Base-by-base conservation (phyloP, 2,113 vertebrate genomes). In the Psilopsiagon aurifrons region DNA sequence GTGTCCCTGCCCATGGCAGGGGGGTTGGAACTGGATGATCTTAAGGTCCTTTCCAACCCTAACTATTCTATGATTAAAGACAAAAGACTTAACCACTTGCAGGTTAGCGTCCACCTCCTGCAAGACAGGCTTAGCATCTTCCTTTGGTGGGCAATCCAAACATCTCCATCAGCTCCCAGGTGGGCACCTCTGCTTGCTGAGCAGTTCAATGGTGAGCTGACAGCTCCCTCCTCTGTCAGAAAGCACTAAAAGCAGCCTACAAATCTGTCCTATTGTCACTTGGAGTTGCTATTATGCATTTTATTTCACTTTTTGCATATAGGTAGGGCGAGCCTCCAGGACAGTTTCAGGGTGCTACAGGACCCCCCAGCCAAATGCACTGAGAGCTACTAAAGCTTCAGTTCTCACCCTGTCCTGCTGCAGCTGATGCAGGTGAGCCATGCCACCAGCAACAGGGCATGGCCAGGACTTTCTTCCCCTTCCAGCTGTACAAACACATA, bases 151-250 rank as follows among this genome's bases (percentile, higher is more conserved):
- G 67, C 57, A 44, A 60, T 27, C 7, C 27, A 13, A 67, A 13
- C 15, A 66, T 60, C 37, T 49, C 8, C 52, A 39, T 13, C 55
- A 43, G 71, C 35, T 75, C 43, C 20, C 47, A 47, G 35, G 46
- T 10, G 43, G 83, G 54, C 47, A 74, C 4, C 37, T 15, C 73
- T 37, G 77, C 60, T 57, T 16, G 55, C 44, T 25, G 44, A 77
- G 70, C 44, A 7, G 17, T n/a, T 92, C 85, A 67, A 8, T 7
- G 55, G 31, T 68, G 77, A 92, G 80, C 88, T 75, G 73, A 94
- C 66, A 94, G 96, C 96, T 92, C 94, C 95, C 91, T 88, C 96
- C 88, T 84, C 92, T 95, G 95, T 78, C 69, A 70, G 69, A 35
- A 78, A 67, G 51, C 25, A 27, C 82, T 51, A 94, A 94, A 78